Base-by-base conservation (phyloP, 2,888 invertebrate species). In the Augiades crinisus region DNA sequence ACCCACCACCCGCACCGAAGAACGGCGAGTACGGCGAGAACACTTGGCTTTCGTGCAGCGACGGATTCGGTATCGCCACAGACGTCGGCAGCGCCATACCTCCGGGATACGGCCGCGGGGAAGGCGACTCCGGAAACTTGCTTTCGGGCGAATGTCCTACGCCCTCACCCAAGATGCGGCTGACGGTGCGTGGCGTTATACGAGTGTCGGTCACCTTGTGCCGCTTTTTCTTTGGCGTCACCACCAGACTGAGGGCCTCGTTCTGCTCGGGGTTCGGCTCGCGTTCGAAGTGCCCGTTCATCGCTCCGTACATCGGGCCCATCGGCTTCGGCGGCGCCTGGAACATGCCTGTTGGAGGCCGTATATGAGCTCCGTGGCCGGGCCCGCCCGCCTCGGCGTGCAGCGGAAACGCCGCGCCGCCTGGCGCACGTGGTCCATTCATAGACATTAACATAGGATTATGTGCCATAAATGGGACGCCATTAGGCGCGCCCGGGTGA, bases 141-240 rank as follows among this genome's bases (percentile, higher is more conserved):
- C 78, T 81, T 70, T 87, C 92, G 47, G 93, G 92, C 55, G 94
- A 93, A 66, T 94, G 93, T 47, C 93, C 93, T 67, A 93, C 92
- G 38, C 95, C 95, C 67, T 96, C 96, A 43, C 95, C 96, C 66
- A 97, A 85, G 62, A 97, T 94, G 61, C 97, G 92, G 78, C 96
- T 96, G 37, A 97, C 96, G 41, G 97, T 96, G 61, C 97, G 92
- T 14, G 97, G 97, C 22, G 97, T 97, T 64, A 98, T 96, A 65
- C 98, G 92, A 47, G 97, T 97, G 75, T 98, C 98, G 27, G 98
- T 98, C 70, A 98, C 96, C 95, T 99, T 99, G 76, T 98, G 98
- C 50, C 99, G 92, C 89, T 98, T 98, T 91, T 98, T 98, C 88
- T 98, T 98, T 1, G 97, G 96, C 38, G 96, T 96, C 64, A 98